Conservation (phyloP, 2,113 vertebrate genomes). For the Pseudois nayaur region DNA sequence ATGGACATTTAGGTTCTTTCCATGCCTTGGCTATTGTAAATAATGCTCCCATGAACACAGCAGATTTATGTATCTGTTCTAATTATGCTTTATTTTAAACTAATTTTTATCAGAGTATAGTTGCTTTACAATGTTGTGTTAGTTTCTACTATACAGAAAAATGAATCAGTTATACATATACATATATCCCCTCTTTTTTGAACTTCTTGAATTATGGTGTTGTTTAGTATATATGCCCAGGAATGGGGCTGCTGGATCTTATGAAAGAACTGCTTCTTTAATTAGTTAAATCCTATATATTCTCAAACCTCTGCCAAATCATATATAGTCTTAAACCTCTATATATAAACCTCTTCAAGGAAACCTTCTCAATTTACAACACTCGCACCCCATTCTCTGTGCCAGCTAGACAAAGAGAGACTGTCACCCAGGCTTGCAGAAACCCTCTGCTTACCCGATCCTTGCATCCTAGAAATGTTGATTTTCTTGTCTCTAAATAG, state of each 20-base stretch:
- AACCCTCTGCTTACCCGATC: background rate
- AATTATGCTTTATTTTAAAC: background rate
- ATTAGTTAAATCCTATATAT: background rate
- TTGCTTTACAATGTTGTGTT: background rate
- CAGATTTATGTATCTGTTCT: background rate
- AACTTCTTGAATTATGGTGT: background rate
- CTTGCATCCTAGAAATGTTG: background rate
- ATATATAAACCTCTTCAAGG: background rate
- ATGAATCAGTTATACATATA: background rate
- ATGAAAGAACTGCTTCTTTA: background rate
- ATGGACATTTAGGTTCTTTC: background rate
- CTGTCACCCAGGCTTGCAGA: background rate
- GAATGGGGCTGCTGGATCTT: background rate
- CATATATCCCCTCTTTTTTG: background rate
- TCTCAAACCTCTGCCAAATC: background rate
- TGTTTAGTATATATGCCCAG: background rate
- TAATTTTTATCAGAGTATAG: background rate
- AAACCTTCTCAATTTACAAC: background rate
- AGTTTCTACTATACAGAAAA: background rate
- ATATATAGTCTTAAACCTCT: background rate
- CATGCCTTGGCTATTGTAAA: background rate
- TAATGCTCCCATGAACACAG: background rate
- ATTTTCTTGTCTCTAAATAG: background rate
- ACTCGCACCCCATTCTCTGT: background rate
- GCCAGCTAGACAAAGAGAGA: background rate